These are phyloP conservation scores for Schizopygopsis pylzovi DNA, from an alignment of 2,797 vertebrate species.

Conservation along the genomic window DNA sequence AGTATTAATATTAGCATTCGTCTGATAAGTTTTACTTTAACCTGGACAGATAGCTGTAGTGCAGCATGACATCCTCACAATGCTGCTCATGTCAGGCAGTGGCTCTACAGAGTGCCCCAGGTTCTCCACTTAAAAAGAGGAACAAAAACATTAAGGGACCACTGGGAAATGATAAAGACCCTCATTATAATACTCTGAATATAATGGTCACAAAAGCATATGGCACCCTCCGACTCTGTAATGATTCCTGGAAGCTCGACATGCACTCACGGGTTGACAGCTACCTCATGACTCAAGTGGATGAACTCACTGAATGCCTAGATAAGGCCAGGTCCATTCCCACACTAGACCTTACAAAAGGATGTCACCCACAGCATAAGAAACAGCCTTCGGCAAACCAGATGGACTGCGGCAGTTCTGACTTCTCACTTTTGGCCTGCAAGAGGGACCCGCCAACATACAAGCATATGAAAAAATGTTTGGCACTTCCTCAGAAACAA, in stretches of 20 bases:
- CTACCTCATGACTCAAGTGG: constrained; percentile 1
- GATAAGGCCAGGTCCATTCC: not conserved
- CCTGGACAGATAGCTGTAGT: not conserved
- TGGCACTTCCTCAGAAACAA: not conserved
- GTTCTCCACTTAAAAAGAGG: constrained; percentile 27
- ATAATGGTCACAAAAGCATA: constrained; percentile 14
- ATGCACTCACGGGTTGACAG: not conserved
- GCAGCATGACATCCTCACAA: not conserved
- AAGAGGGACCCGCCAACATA: not conserved
- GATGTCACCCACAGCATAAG: constrained; percentile 1
- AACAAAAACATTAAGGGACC: not conserved
- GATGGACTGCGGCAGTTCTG: not conserved
- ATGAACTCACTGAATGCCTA: constrained; percentile 10
- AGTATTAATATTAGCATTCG: not conserved
- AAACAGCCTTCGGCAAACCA: constrained; percentile 10
- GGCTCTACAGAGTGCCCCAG: not conserved
- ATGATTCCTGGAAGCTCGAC: constrained; percentile 9
- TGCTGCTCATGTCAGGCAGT: not conserved
- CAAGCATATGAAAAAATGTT: not conserved
- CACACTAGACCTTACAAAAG: constrained; percentile 6
- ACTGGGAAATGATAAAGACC: not conserved
- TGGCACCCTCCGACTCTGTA: not conserved
- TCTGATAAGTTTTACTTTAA: not conserved
- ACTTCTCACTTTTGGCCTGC: constrained; percentile 18
- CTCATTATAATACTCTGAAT: constrained; percentile 3